These are phyloP conservation scores for Pseudococcus jackbeardsleyi DNA, from an alignment of 2,888 invertebrate species.

Conservation along the genomic window DNA sequence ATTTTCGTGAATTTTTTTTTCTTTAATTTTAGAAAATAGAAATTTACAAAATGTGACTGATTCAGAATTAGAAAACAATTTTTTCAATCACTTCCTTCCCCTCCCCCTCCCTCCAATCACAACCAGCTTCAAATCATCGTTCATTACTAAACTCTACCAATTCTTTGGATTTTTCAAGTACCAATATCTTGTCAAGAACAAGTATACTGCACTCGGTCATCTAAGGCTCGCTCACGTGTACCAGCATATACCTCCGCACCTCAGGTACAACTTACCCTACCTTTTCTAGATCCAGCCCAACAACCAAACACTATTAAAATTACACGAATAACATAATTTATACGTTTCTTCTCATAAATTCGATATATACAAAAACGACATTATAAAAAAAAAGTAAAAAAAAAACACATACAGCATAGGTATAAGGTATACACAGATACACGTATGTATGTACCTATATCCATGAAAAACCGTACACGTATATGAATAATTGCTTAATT, in stretches of 20 bases:
- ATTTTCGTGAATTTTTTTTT: no score
- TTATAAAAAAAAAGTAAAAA: constrained; percentile 3
- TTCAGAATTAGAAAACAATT: no score
- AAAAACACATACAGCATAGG: no score
- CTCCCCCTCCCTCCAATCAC: no score
- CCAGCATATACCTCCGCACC: neutral
- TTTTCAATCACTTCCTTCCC: no score
- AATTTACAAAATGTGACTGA: no score
- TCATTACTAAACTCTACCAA: no score
- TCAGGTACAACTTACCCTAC: neutral
- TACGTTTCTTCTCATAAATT: constrained; percentile 43
- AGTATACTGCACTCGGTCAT: neutral
- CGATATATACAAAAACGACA: constrained; percentile 47
- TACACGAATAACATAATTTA: constrained; percentile 51
- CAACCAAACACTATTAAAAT: constrained; percentile 43
- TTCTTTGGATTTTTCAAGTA: no score
- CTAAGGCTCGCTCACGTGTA: constrained; percentile 8
- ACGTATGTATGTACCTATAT: neutral
- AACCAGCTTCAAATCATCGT: no score
- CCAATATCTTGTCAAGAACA: no score
- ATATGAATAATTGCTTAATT: constrained; percentile 60
- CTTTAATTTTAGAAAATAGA: no score
- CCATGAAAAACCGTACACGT: neutral
- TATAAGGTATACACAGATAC: no score
- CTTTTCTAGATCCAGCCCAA: constrained; percentile 15